A percentile compares a stretch with the other conserved stretches of the same genome.
Evolutionary conservation across 2,888 invertebrate genomes (phyloP).

Genomic region (Panopea generosa): DNA sequence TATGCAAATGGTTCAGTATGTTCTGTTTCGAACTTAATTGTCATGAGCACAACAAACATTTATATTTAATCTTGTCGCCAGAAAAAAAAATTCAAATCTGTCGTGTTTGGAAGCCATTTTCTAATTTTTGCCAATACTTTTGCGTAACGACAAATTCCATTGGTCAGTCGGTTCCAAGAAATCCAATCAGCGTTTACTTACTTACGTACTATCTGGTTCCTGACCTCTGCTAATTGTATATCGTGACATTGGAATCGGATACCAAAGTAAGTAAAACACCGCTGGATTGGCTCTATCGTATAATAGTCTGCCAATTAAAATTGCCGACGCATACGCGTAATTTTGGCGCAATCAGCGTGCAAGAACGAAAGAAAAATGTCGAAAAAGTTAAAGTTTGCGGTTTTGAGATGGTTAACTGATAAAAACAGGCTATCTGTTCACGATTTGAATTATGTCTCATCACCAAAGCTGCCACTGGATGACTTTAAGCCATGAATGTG

Average conservation of each 20-base stretch:
- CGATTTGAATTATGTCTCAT: neutral
- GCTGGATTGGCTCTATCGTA: neutral
- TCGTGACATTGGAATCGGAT: too few species aligned
- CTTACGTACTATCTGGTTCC: too few species aligned
- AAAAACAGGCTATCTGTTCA: constrained; percentile 21
- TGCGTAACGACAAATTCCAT: neutral
- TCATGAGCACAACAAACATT: neutral
- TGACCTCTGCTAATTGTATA: too few species aligned
- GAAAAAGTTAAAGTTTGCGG: constrained; percentile 17
- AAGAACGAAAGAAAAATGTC: constrained; percentile 6
- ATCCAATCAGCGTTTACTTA: neutral
- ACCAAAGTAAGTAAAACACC: neutral
- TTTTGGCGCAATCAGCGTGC: neutral
- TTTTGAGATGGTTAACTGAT: constrained; percentile 23
- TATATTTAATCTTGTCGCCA: neutral
- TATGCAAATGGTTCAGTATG: constrained; percentile 1
- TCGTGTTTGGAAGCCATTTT: neutral
- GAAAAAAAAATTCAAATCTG: neutral
- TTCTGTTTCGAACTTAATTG: neutral
- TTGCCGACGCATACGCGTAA: neutral
- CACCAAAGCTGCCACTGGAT: constrained; percentile 5
- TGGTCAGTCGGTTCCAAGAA: neutral
- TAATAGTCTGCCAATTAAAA: neutral
- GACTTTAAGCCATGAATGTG: constrained; percentile 12
- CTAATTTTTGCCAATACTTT: neutral